phyloP scores from a whole-genome alignment of 2,888 invertebrate genomes.

The Hypsopygia costalis region DNA sequence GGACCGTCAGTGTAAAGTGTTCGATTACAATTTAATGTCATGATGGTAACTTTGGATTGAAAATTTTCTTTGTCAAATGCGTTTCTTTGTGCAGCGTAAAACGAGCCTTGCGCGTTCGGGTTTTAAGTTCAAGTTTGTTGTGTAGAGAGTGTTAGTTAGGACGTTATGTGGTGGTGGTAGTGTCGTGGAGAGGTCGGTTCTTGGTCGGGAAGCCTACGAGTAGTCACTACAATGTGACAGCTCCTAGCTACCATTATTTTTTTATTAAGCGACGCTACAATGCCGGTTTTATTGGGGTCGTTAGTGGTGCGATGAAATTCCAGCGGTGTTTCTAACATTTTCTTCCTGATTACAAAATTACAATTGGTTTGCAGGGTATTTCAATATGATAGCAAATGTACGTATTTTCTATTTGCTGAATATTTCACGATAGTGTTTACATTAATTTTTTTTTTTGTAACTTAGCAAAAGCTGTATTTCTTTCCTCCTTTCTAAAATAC shows the following conservation, averaged over 20 bases:
- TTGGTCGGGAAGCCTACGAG: conserved; percentile 49
- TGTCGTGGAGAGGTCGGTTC: conserved; percentile 51
- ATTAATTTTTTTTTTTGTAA: too few relatives aligned
- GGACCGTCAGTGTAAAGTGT: conserved; percentile 74
- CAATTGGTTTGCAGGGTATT: neutral
- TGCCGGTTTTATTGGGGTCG: conserved; percentile 48
- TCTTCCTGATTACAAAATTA: neutral
- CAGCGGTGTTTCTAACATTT: neutral
- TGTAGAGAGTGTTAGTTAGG: conserved; percentile 7
- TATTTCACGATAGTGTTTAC: too few relatives aligned
- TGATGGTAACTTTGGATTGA: conserved; percentile 52
- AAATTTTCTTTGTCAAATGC: conserved; percentile 55
- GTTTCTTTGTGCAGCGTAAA: conserved; percentile 16
- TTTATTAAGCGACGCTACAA: conserved; percentile 37
- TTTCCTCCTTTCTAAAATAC: too few relatives aligned
- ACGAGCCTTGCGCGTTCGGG: conserved; percentile 25
- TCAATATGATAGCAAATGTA: too few relatives aligned
- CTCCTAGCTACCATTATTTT: conserved; percentile 44
- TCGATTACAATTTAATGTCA: conserved; percentile 80
- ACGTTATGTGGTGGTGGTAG: conserved; percentile 29
- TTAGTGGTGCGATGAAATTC: conserved; percentile 23
- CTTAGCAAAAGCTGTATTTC: too few relatives aligned
- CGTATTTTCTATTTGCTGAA: too few relatives aligned
- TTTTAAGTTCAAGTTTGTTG: conserved; percentile 12
- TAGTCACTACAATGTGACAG: conserved; percentile 50